Conservation (phyloP, 2,888 invertebrate genomes). For the Harpagoxenus sublaevis region DNA sequence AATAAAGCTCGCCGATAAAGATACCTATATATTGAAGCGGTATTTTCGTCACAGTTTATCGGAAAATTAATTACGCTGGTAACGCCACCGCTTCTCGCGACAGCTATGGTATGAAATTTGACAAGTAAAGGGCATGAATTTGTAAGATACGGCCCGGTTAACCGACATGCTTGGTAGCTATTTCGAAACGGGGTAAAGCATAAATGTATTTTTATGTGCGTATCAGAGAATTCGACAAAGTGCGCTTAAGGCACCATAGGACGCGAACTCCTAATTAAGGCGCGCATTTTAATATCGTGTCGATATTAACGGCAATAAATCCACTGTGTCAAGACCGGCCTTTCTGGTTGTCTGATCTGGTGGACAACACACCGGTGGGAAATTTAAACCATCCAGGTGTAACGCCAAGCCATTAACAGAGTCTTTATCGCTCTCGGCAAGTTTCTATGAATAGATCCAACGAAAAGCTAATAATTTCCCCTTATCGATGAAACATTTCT, state of each 20-base stretch:
- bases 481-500: background rate
- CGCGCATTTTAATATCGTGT: constrained; percentile 28
- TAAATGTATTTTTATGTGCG: constrained; percentile 22
- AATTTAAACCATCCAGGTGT: constrained; percentile 39
- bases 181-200: constrained; percentile 34
- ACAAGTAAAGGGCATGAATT: constrained; percentile 58
- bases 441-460: constrained; percentile 23
- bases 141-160: constrained; percentile 43
- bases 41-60: constrained; percentile 54
- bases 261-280: constrained; percentile 48
- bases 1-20: constrained; percentile 18
- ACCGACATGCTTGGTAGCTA: constrained; percentile 44
- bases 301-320: constrained; percentile 59
- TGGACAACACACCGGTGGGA: background rate
- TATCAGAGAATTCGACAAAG: background rate
- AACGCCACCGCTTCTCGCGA: constrained; percentile 30
- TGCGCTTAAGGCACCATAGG: background rate
- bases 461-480: constrained; percentile 37
- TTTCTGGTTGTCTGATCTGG: background rate
- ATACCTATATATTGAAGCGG: background rate
- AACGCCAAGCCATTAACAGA: constrained; percentile 22
- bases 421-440: constrained; percentile 6
- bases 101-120: constrained; percentile 57
- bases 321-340: constrained; percentile 40
- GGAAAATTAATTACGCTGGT: constrained; percentile 52